Evolutionary conservation across 2,888 invertebrate species (phyloP).

Genomic region (Mycalesis mineus): DNA sequence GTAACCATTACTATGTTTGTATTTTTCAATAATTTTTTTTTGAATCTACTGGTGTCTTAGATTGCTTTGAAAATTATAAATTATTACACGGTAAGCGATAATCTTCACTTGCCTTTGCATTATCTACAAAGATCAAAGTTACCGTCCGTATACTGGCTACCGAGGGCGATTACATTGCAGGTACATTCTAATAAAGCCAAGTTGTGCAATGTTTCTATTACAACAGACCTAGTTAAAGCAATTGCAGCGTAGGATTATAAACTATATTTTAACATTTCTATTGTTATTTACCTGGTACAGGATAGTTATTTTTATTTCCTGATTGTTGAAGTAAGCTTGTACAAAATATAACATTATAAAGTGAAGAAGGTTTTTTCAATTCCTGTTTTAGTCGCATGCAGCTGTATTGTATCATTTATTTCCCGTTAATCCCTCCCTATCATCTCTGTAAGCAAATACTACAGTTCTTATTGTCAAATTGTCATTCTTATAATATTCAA

Average conservation of each 20-base stretch:
- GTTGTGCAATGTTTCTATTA: conserved; percentile 20
- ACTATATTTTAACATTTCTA: conserved; percentile 3
- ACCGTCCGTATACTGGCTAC: not conserved
- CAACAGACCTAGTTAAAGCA: not conserved
- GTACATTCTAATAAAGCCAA: conserved; percentile 16
- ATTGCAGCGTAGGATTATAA: conserved; percentile 7
- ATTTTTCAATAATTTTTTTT: no score
- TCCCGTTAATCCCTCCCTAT: no score
- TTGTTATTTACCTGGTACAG: not conserved
- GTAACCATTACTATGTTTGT: no score
- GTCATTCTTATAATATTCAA: no score
- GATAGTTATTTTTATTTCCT: not conserved
- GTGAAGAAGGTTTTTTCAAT: no score
- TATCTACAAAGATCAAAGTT: not conserved
- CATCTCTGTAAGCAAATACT: no score
- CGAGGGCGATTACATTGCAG: conserved; percentile 12
- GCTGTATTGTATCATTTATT: no score
- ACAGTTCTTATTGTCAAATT: no score
- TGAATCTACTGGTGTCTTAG: no score
- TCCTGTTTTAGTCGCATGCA: no score
- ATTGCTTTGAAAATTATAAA: no score
- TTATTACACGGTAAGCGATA: not conserved
- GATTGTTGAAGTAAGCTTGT: not conserved
- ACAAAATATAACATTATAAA: no score
- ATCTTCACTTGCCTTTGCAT: not conserved